Evolutionary conservation across 2,888 invertebrate species (phyloP).

Genomic region (Agonopterix subpropinquella): DNA sequence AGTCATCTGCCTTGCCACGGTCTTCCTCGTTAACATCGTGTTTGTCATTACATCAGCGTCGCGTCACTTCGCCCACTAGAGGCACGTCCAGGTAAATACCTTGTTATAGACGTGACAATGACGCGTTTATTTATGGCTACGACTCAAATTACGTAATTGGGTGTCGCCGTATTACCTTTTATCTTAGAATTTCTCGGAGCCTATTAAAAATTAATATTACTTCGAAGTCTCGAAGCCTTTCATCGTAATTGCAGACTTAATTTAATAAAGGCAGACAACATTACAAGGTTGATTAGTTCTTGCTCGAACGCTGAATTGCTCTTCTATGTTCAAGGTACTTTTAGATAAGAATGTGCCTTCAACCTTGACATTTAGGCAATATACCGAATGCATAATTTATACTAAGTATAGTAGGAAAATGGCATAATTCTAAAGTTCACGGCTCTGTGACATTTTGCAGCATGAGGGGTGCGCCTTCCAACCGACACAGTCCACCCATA

Average conservation of each 20-base stretch:
- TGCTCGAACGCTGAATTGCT: too few species aligned
- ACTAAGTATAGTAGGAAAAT: background rate
- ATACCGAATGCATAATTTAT: background rate
- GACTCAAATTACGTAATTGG: too few species aligned
- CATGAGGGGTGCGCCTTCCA: too few species aligned
- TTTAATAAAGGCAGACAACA: background rate
- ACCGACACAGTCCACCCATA: constrained; percentile 11
- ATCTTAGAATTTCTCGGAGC: too few species aligned
- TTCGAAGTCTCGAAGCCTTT: too few species aligned
- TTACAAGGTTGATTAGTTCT: too few species aligned
- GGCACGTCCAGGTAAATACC: background rate
- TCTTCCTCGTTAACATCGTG: constrained; percentile 10
- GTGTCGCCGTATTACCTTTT: too few species aligned
- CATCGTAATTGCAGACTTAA: too few species aligned
- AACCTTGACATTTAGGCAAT: background rate
- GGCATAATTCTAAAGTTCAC: constrained; percentile 21
- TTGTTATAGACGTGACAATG: background rate
- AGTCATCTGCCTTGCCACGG: background rate
- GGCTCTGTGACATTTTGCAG: constrained; percentile 27
- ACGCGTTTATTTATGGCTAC: background rate
- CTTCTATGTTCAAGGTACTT: too few species aligned
- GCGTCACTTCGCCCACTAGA: constrained; percentile 12
- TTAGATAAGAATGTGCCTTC: too few species aligned
- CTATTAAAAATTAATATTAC: too few species aligned
- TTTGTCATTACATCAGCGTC: constrained; percentile 13